These are phyloP conservation scores for Cheilosia grossa DNA, from an alignment of 2,888 invertebrate species.

Conservation along the genomic window DNA sequence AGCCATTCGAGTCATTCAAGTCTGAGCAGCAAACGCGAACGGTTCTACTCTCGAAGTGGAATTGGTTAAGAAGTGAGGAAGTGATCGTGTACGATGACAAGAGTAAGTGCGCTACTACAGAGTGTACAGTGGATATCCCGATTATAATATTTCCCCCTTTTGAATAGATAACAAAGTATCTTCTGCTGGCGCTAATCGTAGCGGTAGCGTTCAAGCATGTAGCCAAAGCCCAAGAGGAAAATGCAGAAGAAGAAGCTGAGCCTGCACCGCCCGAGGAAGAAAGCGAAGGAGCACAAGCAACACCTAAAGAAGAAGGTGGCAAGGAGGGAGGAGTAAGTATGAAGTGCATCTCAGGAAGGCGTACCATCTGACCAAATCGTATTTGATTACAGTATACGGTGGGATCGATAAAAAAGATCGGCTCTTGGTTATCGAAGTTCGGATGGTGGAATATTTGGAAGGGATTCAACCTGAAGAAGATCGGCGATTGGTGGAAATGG, in stretches of 20 bases:
- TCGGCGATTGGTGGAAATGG: slow-evolving; percentile 72
- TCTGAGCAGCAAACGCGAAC: slow-evolving; percentile 62
- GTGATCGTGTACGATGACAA: slow-evolving; percentile 48
- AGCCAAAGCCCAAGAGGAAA: slow-evolving; percentile 13
- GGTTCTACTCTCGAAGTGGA: slow-evolving; percentile 61
- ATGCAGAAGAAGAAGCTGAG: neutral
- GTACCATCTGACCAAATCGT: neutral
- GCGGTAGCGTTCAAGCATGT: slow-evolving; percentile 46
- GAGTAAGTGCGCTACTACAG: slow-evolving; percentile 39
- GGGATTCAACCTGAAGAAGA: slow-evolving; percentile 51
- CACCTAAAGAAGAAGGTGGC: slow-evolving; percentile 1
- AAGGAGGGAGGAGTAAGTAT: slow-evolving; percentile 18
- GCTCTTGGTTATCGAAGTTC: slow-evolving; percentile 64
- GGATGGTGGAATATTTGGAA: slow-evolving; percentile 71
- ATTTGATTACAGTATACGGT: slow-evolving; percentile 24
- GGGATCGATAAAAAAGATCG: slow-evolving; percentile 61
- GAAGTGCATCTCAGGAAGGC: neutral
- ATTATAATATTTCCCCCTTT: neutral
- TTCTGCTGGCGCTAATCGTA: slow-evolving; percentile 57
- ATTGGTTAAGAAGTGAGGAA: slow-evolving; percentile 11
- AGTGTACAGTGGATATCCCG: neutral
- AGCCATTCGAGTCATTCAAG: slow-evolving; percentile 68
- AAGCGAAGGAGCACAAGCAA: neutral
- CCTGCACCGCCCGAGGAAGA: neutral
- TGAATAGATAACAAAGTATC: slow-evolving; percentile 59